Evolutionary conservation across 2,888 invertebrate species (phyloP), one percentile per base, ranked within the genome.

Genomic region (Chirona hameri): DNA sequence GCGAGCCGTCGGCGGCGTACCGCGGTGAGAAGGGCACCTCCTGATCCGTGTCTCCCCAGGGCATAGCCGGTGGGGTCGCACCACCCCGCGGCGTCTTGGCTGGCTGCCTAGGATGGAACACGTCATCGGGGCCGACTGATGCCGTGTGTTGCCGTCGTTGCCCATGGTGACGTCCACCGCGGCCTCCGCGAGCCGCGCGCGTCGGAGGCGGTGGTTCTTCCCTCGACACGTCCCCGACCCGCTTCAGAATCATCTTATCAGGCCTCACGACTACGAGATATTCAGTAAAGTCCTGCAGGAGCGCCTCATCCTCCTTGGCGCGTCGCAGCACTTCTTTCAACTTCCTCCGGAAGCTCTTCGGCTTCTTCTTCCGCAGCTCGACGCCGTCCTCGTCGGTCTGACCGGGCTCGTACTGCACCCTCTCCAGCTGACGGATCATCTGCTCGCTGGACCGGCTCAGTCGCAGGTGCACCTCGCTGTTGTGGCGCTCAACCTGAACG

Each of bases 211-310:
- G 14, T 18, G 72, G 27, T 29, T 29, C 31, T 29, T 72, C 72
- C 31, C 14, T 29, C 14, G 76, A 7, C 39, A 76, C 76, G 1
- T 76, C 76, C 5, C 76, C 76, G 1, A 80, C 55, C 29, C 80
- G 52, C 52, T 29, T 80, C 80, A 80, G 52, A 29, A 80, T 80
- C 80, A 80, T 80, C 80, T 80, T 80, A n/a, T 80, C 80, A 12
- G 80, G 80, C 27, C 52, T n/a, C 27, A 80, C 80, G 27, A 80
- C 48, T 3, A 80, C 80, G 52, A 52, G 48, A 9, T 80, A 80
- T 29, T 80, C 80, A 1, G 52, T 80, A 18, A 52, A 80, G 29
- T 80, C 80, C 29, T 80, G 52, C 55, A 80, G 29, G 27, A 80
- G 29, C 7, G 48, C 80, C 27, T 48, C 80, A 29, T 80, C 80